Evolutionary conservation across 2,113 vertebrate species (phyloP), one percentile per base, ranked within the genome.

Genomic region (Bos taurus): DNA sequence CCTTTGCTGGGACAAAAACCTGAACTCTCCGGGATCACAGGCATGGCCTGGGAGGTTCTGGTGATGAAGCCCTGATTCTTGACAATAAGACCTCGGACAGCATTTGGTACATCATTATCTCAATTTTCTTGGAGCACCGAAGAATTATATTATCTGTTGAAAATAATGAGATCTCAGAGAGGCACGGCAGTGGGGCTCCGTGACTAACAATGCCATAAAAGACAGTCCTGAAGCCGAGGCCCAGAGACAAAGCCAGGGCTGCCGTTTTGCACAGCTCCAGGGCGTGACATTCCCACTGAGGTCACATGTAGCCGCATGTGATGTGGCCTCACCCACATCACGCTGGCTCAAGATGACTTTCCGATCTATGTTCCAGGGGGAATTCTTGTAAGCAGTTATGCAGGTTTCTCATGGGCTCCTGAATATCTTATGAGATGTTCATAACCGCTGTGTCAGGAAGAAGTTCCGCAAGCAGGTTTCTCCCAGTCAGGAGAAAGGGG

Each of bases 141-240:
- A 96, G 33, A 93, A 57, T 85, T 62, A 50, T 59, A 62, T 85
- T 56, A 78, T 56, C 87, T 26, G 46, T 50, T 91, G 83, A 40
- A 92, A 50, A 90, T 17, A 83, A 77, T 14, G 12, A 67, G 26
- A 33, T 62, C 36, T 82, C 54, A 59, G 59, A 78, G 62, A 85
- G 50, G 57, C 46, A n/a, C 21, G 7, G 16, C 0, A 21, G 84
- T 2, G 26, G 33, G 43, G 54, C 54, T 7, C 2, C 13, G 8
- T 13, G 33, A 43, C 43, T 10, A 26, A 11, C 11, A 3, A 43
- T 5, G 4, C 13, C 59, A 0, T 16, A 46, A 23, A 16, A 82
- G 48, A 23, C 28, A 80, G 43, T 2, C 74, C 77, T 36, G 48
- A 52, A 67, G n/a, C 52, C 2, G 43, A 95, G 52, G 54, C 23